Conservation (phyloP, 2,113 vertebrate genomes). For the Eretmochelys imbricata region DNA sequence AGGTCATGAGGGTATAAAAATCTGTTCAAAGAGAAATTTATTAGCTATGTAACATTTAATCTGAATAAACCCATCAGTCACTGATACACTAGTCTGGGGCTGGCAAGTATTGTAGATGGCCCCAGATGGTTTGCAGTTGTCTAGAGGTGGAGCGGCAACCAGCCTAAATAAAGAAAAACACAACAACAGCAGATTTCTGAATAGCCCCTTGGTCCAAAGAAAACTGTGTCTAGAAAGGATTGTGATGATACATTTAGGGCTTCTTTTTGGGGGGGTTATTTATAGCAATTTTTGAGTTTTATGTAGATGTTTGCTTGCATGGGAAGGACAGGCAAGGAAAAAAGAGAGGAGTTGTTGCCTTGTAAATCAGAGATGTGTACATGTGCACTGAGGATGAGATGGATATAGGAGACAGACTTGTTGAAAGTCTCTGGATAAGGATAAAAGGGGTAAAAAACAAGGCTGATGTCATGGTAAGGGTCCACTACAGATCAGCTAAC, state of each 20-base stretch:
- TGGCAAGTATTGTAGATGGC: neutral
- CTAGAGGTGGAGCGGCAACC: neutral
- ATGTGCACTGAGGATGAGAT: no score
- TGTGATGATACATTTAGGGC: neutral
- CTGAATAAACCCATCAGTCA: neutral
- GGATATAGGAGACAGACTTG: no score
- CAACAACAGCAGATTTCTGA: neutral
- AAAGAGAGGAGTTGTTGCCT: no score
- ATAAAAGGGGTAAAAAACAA: no score
- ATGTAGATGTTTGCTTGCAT: no score
- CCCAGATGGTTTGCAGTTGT: no score
- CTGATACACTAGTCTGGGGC: neutral
- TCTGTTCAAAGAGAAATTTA: neutral
- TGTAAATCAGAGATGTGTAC: no score
- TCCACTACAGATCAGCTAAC: no score
- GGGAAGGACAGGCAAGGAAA: no score
- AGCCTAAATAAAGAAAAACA: neutral
- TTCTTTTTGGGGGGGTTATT: neutral
- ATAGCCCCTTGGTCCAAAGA: neutral
- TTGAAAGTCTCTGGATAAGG: no score
- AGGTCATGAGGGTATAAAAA: neutral
- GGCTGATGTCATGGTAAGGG: no score
- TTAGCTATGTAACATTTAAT: neutral
- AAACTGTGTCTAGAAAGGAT: accelerated
- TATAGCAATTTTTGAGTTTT: neutral